Conservation (phyloP, 2,797 vertebrate species). For the Huso huso region DNA sequence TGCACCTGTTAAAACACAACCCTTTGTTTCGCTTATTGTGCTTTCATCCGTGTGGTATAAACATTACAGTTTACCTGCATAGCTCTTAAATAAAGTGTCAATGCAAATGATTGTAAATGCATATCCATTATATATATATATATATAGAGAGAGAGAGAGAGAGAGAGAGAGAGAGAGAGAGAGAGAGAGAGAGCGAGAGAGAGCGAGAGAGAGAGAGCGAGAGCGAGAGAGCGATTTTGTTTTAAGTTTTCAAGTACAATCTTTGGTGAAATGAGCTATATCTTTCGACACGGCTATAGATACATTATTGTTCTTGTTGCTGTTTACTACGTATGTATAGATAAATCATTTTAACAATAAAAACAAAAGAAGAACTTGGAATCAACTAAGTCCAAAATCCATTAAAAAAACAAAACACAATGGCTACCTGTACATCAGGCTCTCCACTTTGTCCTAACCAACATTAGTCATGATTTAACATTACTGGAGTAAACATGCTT, state of each 20-base stretch:
- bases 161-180: too few species aligned
- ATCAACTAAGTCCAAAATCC: too few species aligned
- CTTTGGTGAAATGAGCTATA: slow-evolving; percentile 35
- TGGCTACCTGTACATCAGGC: too few species aligned
- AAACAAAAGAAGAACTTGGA: background rate
- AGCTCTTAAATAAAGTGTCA: slow-evolving; percentile 60
- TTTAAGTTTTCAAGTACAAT: slow-evolving; percentile 20
- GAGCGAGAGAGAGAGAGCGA: too few species aligned
- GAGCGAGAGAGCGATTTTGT: background rate
- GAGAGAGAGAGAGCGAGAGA: too few species aligned
- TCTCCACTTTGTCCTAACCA: too few species aligned
- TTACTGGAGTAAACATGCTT: too few species aligned
- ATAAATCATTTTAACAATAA: slow-evolving; percentile 1
- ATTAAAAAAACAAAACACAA: too few species aligned
- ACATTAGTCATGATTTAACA: too few species aligned
- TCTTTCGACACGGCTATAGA: slow-evolving; percentile 14
- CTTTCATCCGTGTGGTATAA: slow-evolving; percentile 49
- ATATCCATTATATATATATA: slow-evolving; percentile 35
- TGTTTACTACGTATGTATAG: slow-evolving; percentile 19
- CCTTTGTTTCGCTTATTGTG: slow-evolving; percentile 30
- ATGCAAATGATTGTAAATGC: slow-evolving; percentile 57
- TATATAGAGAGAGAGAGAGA: slow-evolving; percentile 1
- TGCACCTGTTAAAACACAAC: too few species aligned
- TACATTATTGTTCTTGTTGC: slow-evolving; percentile 15
- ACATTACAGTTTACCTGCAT: slow-evolving; percentile 49